Conservation (phyloP, 2,888 invertebrate species). For the Nomada fucata region DNA sequence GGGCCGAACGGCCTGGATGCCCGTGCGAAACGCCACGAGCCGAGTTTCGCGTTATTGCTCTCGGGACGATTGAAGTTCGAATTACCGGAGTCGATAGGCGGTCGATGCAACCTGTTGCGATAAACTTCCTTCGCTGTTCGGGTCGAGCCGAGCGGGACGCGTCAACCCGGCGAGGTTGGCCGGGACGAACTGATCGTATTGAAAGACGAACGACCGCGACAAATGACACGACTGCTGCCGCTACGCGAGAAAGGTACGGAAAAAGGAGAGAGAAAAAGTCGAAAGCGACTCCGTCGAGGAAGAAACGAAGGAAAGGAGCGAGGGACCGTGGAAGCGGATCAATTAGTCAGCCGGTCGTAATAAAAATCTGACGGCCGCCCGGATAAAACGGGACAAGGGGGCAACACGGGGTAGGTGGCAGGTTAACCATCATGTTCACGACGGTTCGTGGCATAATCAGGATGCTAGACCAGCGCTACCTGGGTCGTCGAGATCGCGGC, state of each 20-base stretch:
- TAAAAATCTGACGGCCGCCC: slow-evolving; percentile 70
- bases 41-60: slow-evolving; percentile 29
- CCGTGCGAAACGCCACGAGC: slow-evolving; percentile 7
- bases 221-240: neutral
- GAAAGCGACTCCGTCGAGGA: too few relatives aligned
- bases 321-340: slow-evolving; percentile 40
- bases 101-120: slow-evolving; percentile 79
- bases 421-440: slow-evolving; percentile 51
- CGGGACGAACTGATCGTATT: slow-evolving; percentile 36
- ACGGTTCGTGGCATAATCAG: slow-evolving; percentile 67
- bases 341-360: slow-evolving; percentile 75
- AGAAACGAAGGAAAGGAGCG: neutral
- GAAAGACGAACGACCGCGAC: slow-evolving; percentile 8
- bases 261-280: neutral
- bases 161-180: slow-evolving; percentile 19
- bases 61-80: slow-evolving; percentile 48
- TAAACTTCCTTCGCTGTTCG: slow-evolving; percentile 69
- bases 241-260: neutral
- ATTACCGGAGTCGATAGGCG: slow-evolving; percentile 67
- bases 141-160: slow-evolving; percentile 30
- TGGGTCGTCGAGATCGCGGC: slow-evolving; percentile 41
- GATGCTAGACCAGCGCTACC: slow-evolving; percentile 62
- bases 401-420: slow-evolving; percentile 47
- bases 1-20: neutral
- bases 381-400: slow-evolving; percentile 34